Evolutionary conservation across 2,888 invertebrate genomes (phyloP).

Genomic region (Drosophila colorata): DNA sequence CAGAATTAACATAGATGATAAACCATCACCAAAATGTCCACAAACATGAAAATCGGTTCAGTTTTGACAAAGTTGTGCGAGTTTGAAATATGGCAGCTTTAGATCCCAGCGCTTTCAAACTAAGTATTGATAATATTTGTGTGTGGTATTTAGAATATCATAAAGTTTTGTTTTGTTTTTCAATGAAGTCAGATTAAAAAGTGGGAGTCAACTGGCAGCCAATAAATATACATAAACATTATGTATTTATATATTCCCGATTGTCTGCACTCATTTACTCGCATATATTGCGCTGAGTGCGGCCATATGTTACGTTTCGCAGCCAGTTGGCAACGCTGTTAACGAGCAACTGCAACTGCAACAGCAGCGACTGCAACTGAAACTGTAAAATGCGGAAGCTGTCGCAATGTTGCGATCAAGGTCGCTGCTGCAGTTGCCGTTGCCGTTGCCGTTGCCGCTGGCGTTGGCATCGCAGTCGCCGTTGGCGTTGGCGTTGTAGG

Average conservation of each 20-base stretch:
- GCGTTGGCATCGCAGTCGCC: constrained; percentile 5
- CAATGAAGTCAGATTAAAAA: not conserved
- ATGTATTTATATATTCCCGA: not conserved
- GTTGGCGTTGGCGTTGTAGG: constrained; percentile 37
- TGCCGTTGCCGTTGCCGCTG: constrained; percentile 7
- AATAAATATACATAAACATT: too few relatives aligned
- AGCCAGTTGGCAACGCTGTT: constrained; percentile 26
- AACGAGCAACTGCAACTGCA: constrained; percentile 9
- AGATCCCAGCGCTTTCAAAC: too few relatives aligned
- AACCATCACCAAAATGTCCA: too few relatives aligned
- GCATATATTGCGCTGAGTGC: not conserved
- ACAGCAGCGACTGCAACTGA: constrained; percentile 30
- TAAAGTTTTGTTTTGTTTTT: not conserved
- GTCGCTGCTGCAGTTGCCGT: constrained; percentile 36
- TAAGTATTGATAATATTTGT: too few relatives aligned
- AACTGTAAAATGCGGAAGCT: constrained; percentile 68
- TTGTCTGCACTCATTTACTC: not conserved
- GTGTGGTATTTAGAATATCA: too few relatives aligned
- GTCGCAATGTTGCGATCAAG: constrained; percentile 55
- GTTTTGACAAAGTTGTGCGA: too few relatives aligned
- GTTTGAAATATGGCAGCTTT: too few relatives aligned
- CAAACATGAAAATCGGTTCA: too few relatives aligned
- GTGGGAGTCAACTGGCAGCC: too few relatives aligned
- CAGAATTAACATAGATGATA: too few relatives aligned
- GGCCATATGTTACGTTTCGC: constrained; percentile 3